Conservation (phyloP, 53 echinoderm and acorn worm genomes). For the Antedon mediterranea region DNA sequence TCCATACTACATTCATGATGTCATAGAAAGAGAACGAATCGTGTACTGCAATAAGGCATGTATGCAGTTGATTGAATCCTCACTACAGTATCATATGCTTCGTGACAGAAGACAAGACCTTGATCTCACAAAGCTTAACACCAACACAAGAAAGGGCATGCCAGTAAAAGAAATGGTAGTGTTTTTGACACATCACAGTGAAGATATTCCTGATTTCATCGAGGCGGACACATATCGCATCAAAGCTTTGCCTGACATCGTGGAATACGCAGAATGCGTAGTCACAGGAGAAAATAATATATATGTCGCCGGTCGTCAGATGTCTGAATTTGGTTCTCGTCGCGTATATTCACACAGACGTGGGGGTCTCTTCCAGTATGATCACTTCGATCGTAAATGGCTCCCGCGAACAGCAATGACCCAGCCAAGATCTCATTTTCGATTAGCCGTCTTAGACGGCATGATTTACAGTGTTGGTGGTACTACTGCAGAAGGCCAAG, state of each 20-base stretch:
- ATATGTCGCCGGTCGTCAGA: slow-evolving; percentile 65
- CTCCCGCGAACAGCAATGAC: slow-evolving; percentile 84
- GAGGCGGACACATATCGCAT: slow-evolving; percentile 50
- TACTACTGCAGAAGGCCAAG: slow-evolving; percentile 44
- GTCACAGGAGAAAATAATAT: slow-evolving; percentile 95
- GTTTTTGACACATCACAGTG: slow-evolving; percentile 71
- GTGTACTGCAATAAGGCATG: slow-evolving; percentile 76
- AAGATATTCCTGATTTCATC: slow-evolving; percentile 42
- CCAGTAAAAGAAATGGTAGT: slow-evolving; percentile 89
- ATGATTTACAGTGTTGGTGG: slow-evolving; percentile 80
- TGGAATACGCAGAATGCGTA: slow-evolving; percentile 79
- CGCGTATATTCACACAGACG: slow-evolving; percentile 65
- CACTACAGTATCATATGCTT: slow-evolving; percentile 93
- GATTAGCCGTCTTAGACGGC: slow-evolving; percentile 81
- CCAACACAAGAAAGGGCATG: slow-evolving; percentile 80
- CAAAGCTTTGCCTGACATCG: slow-evolving; percentile 80
- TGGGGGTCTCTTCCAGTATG: slow-evolving; percentile 87
- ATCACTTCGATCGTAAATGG: slow-evolving; percentile 98
- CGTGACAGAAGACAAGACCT: slow-evolving; percentile 79
- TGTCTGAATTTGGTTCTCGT: slow-evolving; percentile 69
- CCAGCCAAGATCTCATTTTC: slow-evolving; percentile 58
- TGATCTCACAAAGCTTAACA: slow-evolving; percentile 74
- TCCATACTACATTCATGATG: slow-evolving; percentile 98
- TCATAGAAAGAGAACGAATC: slow-evolving; percentile 84
- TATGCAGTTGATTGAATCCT: slow-evolving; percentile 83